A percentile compares a stretch with the other conserved stretches of the same genome.
Conservation (phyloP, 2,113 vertebrate species). For the Eurystomus gularis region DNA sequence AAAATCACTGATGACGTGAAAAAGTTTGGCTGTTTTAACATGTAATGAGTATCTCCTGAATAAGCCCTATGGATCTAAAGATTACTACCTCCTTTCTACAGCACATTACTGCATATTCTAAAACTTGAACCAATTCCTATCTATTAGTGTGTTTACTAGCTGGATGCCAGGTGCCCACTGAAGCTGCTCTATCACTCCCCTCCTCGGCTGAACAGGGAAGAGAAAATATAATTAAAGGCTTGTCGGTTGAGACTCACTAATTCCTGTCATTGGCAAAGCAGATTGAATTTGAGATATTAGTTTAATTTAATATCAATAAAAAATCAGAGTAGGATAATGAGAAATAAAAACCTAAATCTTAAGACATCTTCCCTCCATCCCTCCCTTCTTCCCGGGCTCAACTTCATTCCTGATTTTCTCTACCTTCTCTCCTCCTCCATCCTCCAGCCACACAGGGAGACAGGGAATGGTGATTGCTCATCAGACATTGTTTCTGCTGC, state of each 20-base stretch:
- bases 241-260: background rate
- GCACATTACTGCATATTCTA: background rate
- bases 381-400: background rate
- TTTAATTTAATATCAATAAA: background rate
- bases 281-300: background rate
- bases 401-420: background rate
- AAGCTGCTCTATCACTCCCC: accelerated
- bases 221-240: background rate
- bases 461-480: accelerated
- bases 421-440: background rate
- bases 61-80: background rate
- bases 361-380: background rate
- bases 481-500: background rate
- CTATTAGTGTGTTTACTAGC: background rate
- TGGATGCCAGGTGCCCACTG: background rate
- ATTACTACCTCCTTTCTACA: background rate
- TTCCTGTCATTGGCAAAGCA: background rate
- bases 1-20: background rate
- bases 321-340: background rate
- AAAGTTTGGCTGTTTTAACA: background rate
- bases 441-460: background rate
- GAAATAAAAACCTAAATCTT: background rate
- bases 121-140: background rate
- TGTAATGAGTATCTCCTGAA: background rate
- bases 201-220: background rate